Percentiles rank a stretch among this genome's conserved stretches.
Conservation (phyloP, 1,140 invertebrate genomes). For the Drosophila melanogaster region DNA sequence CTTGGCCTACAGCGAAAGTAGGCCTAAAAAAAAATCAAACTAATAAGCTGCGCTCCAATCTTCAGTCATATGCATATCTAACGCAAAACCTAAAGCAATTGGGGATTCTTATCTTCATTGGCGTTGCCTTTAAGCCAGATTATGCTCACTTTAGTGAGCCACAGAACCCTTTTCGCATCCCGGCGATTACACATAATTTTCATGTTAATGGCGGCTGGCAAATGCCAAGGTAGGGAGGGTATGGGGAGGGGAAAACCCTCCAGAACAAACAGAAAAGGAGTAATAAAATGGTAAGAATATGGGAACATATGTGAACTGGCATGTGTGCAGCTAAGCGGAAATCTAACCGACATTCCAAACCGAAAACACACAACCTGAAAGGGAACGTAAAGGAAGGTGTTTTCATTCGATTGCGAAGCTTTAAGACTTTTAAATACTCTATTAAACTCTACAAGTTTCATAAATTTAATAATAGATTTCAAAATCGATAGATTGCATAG, state of each 20-base stretch:
- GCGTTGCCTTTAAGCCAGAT: neutral
- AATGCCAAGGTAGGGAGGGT: constrained; percentile 41
- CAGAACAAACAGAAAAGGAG: constrained; percentile 21
- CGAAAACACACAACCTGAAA: constrained; percentile 9
- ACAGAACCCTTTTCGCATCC: constrained; percentile 38
- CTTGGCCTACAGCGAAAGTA: constrained; percentile 3
- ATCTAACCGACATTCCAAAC: constrained; percentile 44
- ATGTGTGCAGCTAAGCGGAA: constrained; percentile 50
- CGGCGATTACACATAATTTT: constrained; percentile 58
- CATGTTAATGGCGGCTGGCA: constrained; percentile 51
- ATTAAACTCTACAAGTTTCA: neutral
- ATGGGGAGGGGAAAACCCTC: constrained; percentile 1
- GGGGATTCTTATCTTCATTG: neutral
- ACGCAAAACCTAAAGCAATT: constrained; percentile 15
- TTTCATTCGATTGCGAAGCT: neutral
- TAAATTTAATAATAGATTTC: too few relatives aligned
- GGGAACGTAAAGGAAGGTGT: constrained; percentile 15
- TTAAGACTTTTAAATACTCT: constrained; percentile 5
- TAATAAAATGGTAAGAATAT: constrained; percentile 29
- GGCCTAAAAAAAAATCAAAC: constrained; percentile 1
- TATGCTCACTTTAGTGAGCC: constrained; percentile 18
- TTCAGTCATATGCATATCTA: constrained; percentile 5
- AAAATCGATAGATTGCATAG: too few relatives aligned
- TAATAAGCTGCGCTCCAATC: constrained; percentile 9
- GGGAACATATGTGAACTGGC: constrained; percentile 25